Base-by-base conservation (phyloP, 2,797 vertebrate genomes). In the Pseudotriccus pelzelni region DNA sequence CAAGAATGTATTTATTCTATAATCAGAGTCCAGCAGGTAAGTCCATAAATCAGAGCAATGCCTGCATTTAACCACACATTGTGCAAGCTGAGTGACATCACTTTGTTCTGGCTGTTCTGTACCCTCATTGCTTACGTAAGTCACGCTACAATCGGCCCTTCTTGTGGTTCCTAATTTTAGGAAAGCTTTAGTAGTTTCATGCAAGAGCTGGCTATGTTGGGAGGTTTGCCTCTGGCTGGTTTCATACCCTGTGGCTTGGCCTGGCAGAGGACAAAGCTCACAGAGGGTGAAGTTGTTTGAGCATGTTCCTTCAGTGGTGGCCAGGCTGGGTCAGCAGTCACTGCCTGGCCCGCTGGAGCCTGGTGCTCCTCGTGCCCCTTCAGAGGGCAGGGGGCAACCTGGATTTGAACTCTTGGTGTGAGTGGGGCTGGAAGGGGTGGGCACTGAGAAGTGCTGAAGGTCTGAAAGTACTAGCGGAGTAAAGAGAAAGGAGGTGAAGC, bases 271-370 rank as follows among this genome's bases (percentile, higher is more conserved):
- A 70, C 58, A 64, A 90, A 36, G 37, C 24, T 75, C 73, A 3
- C 9, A 11, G 52, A 80, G 43, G 20, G 50, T 55, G 64, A 24
- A 69, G 56, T 34, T 2, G 27, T 22, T 58, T 84, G n/a, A 49
- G 14, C 21, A 10, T 0, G 4, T 20, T 27, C 30, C 39, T 59
- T 30, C 39, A 62, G 53, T 2, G 28, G 10, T 11, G 6, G 19
- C 28, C 56, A 37, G 28, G 6, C 66, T 18, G 34, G 19, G 36
- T 68, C 58, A 49, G 15, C 34, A 67, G 41, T 4, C 44, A 12
- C 27, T 19, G 7, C 8, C 69, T 28, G 43, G 28, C 32, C 52
- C 32, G 19, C 27, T 12, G 32, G n/a, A 53, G 13, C 7, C 36
- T 37, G 14, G 8, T 23, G 14, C 43, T 84, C n/a, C 49, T 19